Conservation (phyloP, 2,113 vertebrate genomes). For the Pelusios castaneus region DNA sequence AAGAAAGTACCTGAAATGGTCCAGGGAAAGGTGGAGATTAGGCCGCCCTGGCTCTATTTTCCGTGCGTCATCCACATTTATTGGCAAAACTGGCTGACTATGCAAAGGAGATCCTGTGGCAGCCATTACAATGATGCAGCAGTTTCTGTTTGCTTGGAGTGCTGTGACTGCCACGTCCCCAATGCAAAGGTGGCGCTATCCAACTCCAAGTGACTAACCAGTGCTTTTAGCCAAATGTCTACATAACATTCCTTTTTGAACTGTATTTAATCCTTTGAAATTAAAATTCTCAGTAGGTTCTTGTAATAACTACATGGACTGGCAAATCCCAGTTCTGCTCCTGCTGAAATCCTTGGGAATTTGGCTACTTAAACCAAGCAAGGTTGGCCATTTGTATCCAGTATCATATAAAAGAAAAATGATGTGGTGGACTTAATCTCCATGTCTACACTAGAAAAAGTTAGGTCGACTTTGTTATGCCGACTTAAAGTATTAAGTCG, state of each 20-base stretch:
- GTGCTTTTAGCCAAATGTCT: not conserved
- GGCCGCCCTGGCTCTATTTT: not conserved
- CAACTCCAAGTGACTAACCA: not conserved
- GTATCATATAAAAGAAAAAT: slow-evolving; percentile 18
- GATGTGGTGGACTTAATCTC: not conserved
- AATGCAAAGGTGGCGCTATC: not conserved
- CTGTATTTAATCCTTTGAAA: not conserved
- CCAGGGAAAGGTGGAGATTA: not conserved
- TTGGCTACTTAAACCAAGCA: not conserved
- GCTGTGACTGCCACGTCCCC: rapidly evolving
- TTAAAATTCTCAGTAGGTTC: not conserved
- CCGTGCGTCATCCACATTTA: not conserved
- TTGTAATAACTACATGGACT: not conserved
- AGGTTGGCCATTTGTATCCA: not conserved
- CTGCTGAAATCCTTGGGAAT: not conserved
- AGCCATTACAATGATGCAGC: not conserved
- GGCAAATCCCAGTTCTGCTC: not conserved
- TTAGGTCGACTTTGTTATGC: too few species aligned
- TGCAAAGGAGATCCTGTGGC: not conserved
- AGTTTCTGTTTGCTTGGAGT: not conserved
- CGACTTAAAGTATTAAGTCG: too few species aligned
- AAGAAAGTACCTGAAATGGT: not conserved
- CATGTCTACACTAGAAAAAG: too few species aligned
- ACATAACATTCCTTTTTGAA: not conserved
- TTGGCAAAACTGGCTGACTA: not conserved